Conservation (phyloP, 2,797 vertebrate species). For the Labroides dimidiatus region DNA sequence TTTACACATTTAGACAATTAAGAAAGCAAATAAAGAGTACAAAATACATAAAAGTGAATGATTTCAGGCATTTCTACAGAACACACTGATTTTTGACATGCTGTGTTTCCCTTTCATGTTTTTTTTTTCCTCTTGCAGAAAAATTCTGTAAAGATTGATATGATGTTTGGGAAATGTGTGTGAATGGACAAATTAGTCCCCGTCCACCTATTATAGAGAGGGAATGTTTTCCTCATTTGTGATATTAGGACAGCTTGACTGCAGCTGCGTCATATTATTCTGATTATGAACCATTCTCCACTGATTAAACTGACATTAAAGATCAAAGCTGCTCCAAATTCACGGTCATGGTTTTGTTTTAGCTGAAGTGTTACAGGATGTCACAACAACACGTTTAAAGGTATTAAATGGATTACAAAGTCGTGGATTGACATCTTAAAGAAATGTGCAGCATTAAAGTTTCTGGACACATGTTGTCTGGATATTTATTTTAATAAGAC, state of each 20-base stretch:
- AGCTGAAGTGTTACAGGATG: constrained; percentile 20
- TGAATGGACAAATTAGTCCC: constrained; percentile 40
- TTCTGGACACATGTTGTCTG: constrained; percentile 39
- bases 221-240: constrained; percentile 30
- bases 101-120: not conserved
- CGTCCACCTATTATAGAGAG: constrained; percentile 30
- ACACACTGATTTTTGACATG: not conserved
- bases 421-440: constrained; percentile 12
- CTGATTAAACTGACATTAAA: constrained; percentile 48
- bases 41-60: not conserved
- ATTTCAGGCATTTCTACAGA: not conserved
- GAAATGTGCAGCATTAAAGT: not conserved
- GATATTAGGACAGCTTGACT: constrained; percentile 53
- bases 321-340: constrained; percentile 9
- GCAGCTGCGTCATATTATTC: constrained; percentile 56
- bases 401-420: constrained; percentile 24
- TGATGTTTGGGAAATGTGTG: constrained; percentile 11
- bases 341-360: constrained; percentile 17
- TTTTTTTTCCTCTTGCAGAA: constrained; percentile 8
- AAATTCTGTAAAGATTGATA: constrained; percentile 19
- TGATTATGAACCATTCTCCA: constrained; percentile 49
- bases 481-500: constrained; percentile 56
- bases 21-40: too few relatives aligned
- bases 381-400: constrained; percentile 33
- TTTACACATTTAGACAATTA: too few relatives aligned